Base-by-base conservation (phyloP, 2,888 invertebrate genomes). In the Lepidochrysops patricia region DNA sequence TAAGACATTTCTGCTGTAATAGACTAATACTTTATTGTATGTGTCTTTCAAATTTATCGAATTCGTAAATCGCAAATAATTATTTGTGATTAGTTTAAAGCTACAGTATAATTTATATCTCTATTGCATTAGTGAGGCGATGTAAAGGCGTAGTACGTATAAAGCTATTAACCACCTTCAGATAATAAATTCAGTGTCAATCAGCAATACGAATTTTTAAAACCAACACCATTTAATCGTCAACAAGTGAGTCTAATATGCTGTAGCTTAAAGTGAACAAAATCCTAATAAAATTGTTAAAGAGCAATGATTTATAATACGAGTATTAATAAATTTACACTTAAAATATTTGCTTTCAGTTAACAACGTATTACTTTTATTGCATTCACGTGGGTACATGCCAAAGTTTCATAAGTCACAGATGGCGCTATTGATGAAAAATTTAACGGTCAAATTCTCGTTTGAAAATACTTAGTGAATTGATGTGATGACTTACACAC, bases 1-100 rank as follows among this genome's bases (percentile, higher is more conserved):
- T 50, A 25, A 58, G 58, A 13, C 50, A 15, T 58, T 34, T 58
- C 58, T 50, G 58, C 58, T 50, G 25, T 58, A 34, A 32, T 50
- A 50, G 58, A 50, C 29, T 29, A 49, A 35, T 50, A 50, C 58
- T 32, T 50, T 58, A 12, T 29, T 54, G 23, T 49, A 25, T 34
- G 50, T 25, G 6, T 13, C 26, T 26, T 48, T 50, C 34, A 29
- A 35, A 34, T 19, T n/a, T 15, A 50, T 23, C 26, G 19, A 50
- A 23, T 32, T 49, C 32, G 32, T 6, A 4, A n/a, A 13, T 50
- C 5, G 50, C 13, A 43, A 37, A 43, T 9, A 9, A 7, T 9
- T 2, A n/a, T 23, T 43, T 19, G 12, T 12, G 12, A 43, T 12
- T 43, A 4, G 15, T 43, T 43, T 43, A 2, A 6, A 43, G 19